Base-by-base conservation (phyloP, 2,113 vertebrate species). In the Acrocephalus kingi region DNA sequence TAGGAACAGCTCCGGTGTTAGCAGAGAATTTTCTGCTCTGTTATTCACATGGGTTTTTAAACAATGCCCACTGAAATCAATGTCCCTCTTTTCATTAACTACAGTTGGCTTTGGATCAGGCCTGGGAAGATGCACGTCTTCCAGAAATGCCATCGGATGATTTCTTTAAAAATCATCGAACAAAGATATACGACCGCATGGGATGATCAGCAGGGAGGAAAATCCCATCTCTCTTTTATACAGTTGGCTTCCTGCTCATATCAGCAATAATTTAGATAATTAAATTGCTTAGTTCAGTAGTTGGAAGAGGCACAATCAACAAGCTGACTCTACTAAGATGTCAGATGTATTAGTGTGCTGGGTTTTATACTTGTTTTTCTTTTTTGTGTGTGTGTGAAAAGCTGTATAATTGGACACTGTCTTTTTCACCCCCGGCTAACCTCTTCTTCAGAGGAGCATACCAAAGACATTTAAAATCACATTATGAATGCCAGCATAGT, bases 241-340 rank as follows among this genome's bases (percentile, higher is more conserved):
- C 43, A 63, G 69, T 94, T 91, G 92, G 55, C 89, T 96, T 94
- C 83, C 69, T 96, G 93, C 86, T 96, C 96, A 61, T 93, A 96
- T 93, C 86, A 96, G 86, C 83, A 94, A 87, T 94, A 93, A 96
- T 89, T 95, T 82, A 92, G 94, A 89, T 95, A 96, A 96, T 96
- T 97, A 96, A 96, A 96, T 95, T 92, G 73, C 96, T 95, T 93
- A 90, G 80, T 95, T 90, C 94, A 92, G 76, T 90, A 84, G 73
- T 89, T 96, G 89, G 69, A 84, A 92, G 66, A 93, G 45, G 39
- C 73, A 76, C 1, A 9, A 94, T 78, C 90, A 96, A 87, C 84
- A 96, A 88, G 83, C 80, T 84, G 87, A 94, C 88, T 95, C 68
- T 78, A 73, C 87, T 62, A 75, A 77, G 83, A 86, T 87, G 74